Base-by-base conservation (phyloP, 1,140 invertebrate species). In the Thereuonema tuberculata region DNA sequence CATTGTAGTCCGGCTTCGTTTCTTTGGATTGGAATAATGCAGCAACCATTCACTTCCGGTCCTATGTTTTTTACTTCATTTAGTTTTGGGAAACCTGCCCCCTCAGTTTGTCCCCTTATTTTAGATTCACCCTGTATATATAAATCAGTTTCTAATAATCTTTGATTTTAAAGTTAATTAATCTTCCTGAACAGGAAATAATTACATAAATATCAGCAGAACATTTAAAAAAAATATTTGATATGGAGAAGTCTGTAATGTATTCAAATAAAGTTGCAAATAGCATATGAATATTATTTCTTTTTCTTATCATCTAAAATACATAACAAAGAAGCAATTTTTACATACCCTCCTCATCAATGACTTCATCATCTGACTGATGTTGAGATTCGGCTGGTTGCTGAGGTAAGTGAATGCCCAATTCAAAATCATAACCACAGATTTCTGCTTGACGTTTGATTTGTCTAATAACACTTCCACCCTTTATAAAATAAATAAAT, bases 391-490 rank as follows among this genome's bases (percentile, higher is more conserved):
- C n/a, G n/a, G n/a, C 57, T 5, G 69, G 68, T 27, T 66, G 63
- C 28, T 69, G 67, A 17, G 65, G 72, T 68, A 65, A 59, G 58
- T 76, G 73, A 21, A 77, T 64, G 3, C 77, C 77, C 29, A 76
- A 76, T 14, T 72, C 69, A 37, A 65, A 62, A 67, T 81, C 77
- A 70, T 76, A 78, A 3, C 83, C 86, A 28, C 84, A 80, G 14
- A 77, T 72, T 59, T 87, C 82, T 2, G 89, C 72, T 62, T 88
- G 85, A 65, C 85, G 82, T 2, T 83, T 78, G 2, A 84, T 83
- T 68, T 87, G 81, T 23, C 85, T 81, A 65, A 95, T 85, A 15
- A 93, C 76, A 0, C 78, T 74, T 25, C 80, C 78, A 50, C 89
- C 89, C 75, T 78, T 60, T 48, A 66, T 63, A 53, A 49, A 63